A percentile compares a stretch with the other conserved stretches of the same genome.
These are phyloP conservation scores for Rhamphomyia laevipes DNA, from an alignment of 2,888 invertebrate genomes.

Conservation along the genomic window DNA sequence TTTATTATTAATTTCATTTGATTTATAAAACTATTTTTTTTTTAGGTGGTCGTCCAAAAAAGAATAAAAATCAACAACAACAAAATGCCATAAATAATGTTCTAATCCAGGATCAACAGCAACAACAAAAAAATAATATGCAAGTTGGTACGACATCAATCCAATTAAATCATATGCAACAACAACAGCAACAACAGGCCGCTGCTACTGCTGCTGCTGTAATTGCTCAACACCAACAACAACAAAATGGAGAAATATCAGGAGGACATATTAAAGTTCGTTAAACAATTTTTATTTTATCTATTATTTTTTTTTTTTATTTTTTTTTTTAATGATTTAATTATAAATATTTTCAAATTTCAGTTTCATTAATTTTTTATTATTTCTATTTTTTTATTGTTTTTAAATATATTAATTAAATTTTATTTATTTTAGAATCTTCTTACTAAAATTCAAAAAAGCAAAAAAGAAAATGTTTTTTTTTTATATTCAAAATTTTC, in stretches of 20 bases:
- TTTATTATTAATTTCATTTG: background rate
- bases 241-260: constrained; percentile 16
- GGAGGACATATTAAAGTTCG: constrained; percentile 33
- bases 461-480: too few species aligned
- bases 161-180: constrained; percentile 16
- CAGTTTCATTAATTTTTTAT: background rate
- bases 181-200: constrained; percentile 9
- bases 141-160: constrained; percentile 7
- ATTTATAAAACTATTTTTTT: background rate
- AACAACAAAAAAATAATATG: constrained; percentile 15
- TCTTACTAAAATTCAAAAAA: too few species aligned
- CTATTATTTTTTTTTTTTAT: background rate
- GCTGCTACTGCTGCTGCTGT: constrained; percentile 18
- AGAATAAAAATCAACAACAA: constrained; percentile 26
- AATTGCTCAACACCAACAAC: constrained; percentile 19
- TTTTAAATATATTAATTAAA: too few species aligned
- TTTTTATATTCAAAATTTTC: too few species aligned
- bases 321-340: background rate
- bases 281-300: constrained; percentile 14
- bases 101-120: constrained; percentile 26
- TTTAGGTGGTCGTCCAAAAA: constrained; percentile 35
- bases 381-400: too few species aligned
- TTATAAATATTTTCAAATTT: background rate
- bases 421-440: too few species aligned
- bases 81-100: constrained; percentile 30